These are phyloP conservation scores for Pao palembangensis DNA, from an alignment of 2,113 vertebrate species.

Conservation along the genomic window DNA sequence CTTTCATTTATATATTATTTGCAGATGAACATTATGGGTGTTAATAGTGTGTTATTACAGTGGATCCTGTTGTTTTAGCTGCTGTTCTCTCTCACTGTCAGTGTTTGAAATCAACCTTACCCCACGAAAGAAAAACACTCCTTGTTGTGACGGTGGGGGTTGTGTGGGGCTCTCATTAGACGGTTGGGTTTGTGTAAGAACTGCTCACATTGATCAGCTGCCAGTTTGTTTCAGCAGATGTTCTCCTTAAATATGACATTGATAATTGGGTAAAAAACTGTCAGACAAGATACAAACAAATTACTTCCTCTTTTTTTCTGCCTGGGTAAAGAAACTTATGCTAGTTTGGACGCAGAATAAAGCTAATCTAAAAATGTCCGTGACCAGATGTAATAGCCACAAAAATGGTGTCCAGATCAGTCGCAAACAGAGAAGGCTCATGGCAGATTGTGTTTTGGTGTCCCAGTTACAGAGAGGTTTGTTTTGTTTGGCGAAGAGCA, in stretches of 20 bases:
- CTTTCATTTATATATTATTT: background rate
- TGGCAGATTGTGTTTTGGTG: constrained; percentile 31
- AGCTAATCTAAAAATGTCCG: constrained; percentile 12
- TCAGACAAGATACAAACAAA: constrained; percentile 31
- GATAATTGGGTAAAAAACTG: constrained; percentile 53
- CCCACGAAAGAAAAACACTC: constrained; percentile 13
- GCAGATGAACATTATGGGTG: background rate
- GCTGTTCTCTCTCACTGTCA: constrained; percentile 2
- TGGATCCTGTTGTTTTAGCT: constrained; percentile 10
- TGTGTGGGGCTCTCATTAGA: constrained; percentile 47
- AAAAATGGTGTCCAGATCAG: constrained; percentile 2
- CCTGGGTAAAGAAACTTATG: constrained; percentile 10
- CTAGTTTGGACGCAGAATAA: constrained; percentile 15
- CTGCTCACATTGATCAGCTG: constrained; percentile 55
- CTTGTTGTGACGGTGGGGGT: constrained; percentile 26
- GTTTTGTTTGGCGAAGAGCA: constrained; percentile 26
- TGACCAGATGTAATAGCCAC: constrained; percentile 20
- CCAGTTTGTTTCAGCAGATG: constrained; percentile 58
- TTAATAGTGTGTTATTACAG: constrained; percentile 1
- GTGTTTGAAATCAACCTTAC: constrained; percentile 19
- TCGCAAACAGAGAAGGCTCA: background rate
- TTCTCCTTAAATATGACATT: constrained; percentile 48
- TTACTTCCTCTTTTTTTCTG: constrained; percentile 31
- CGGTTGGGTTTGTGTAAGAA: constrained; percentile 42
- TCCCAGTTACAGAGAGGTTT: constrained; percentile 24